Evolutionary conservation across 2,113 vertebrate genomes (phyloP).

Genomic region (Trogon surrucura): DNA sequence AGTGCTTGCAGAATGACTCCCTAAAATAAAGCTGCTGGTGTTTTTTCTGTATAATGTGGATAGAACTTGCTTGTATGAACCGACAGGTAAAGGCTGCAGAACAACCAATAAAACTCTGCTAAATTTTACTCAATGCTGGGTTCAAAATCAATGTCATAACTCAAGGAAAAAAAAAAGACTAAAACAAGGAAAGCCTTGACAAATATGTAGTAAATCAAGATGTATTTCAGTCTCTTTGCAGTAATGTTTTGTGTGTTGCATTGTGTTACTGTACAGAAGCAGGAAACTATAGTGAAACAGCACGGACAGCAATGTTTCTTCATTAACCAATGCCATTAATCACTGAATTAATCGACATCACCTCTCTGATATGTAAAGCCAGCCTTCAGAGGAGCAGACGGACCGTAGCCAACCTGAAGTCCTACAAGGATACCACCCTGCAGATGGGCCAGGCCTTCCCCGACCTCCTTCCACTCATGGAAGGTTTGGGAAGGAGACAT

Average conservation of each 20-base stretch:
- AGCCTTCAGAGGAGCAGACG: neutral
- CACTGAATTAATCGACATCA: too few species aligned
- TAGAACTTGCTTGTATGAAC: neutral
- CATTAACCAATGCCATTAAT: neutral
- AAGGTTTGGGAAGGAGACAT: neutral
- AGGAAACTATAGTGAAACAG: neutral
- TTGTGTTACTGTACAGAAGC: neutral
- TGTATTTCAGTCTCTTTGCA: neutral
- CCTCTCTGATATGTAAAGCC: neutral
- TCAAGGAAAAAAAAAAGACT: neutral
- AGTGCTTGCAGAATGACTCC: neutral
- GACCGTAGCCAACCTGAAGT: neutral
- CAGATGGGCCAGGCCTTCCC: accelerated
- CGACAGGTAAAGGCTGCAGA: neutral
- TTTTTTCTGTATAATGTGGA: accelerated
- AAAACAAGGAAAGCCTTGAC: neutral
- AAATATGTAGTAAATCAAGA: neutral
- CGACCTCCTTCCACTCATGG: accelerated
- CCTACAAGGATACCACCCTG: accelerated
- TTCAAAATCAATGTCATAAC: neutral
- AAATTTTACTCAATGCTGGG: neutral
- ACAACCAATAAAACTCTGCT: neutral
- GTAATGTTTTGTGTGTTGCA: neutral
- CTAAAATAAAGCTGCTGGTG: neutral
- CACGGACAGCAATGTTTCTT: neutral